Conservation (phyloP, 2,888 invertebrate species). For the Dicycla oo region DNA sequence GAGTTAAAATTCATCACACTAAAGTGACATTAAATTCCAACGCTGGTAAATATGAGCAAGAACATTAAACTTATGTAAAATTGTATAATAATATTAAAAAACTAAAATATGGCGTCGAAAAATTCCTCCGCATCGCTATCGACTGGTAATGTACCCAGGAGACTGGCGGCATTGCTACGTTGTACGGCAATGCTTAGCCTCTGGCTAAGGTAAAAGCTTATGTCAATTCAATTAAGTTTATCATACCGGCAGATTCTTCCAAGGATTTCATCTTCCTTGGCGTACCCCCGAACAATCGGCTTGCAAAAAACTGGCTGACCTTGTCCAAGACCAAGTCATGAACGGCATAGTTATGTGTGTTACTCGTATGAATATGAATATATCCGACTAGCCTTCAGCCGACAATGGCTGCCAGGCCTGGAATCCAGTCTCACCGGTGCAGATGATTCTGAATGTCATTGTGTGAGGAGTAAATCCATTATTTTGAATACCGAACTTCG, state of each 20-base stretch:
- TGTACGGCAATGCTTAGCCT: too few species aligned
- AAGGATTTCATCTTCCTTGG: constrained; percentile 45
- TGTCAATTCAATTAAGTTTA: constrained; percentile 25
- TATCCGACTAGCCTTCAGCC: constrained; percentile 3
- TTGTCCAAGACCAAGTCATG: constrained; percentile 70
- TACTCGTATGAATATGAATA: constrained; percentile 42
- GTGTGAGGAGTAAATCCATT: neutral
- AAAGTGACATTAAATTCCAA: constrained; percentile 11
- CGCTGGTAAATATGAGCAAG: constrained; percentile 9
- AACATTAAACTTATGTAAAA: too few species aligned
- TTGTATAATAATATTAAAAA: too few species aligned
- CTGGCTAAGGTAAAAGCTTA: too few species aligned
- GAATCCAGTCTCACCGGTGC: constrained; percentile 20
- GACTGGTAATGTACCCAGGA: too few species aligned
- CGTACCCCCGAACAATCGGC: constrained; percentile 64
- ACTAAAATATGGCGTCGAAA: too few species aligned
- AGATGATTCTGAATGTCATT: constrained; percentile 6
- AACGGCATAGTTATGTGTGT: constrained; percentile 41
- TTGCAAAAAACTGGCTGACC: constrained; percentile 78
- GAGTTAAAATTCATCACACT: neutral
- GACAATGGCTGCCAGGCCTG: neutral
- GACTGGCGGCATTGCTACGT: too few species aligned
- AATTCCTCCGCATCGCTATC: too few species aligned
- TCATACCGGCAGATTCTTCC: constrained; percentile 36
- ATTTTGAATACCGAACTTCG: neutral